Percentiles rank a stretch among this genome's conserved stretches.
Conservation (phyloP, 1,140 invertebrate genomes). For the Rhynchophorus ferrugineus region DNA sequence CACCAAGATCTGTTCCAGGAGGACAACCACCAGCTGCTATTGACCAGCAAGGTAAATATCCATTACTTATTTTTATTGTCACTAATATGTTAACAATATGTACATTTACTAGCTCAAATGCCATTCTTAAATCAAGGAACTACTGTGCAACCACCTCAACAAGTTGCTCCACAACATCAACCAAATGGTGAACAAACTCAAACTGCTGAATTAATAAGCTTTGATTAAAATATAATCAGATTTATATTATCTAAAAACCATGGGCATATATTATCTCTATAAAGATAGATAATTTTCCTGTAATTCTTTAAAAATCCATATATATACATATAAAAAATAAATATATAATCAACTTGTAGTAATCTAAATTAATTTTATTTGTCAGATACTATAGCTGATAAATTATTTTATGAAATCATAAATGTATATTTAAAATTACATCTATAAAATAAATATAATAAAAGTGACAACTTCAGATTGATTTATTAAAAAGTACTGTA, state of each 20-base stretch:
- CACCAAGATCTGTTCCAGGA: neutral
- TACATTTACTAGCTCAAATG: neutral
- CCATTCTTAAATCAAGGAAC: slow-evolving; percentile 10
- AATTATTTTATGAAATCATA: too few relatives aligned
- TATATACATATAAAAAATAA: neutral
- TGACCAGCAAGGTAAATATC: slow-evolving; percentile 1
- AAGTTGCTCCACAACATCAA: slow-evolving; percentile 22
- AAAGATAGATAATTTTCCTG: neutral
- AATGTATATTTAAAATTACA: too few relatives aligned
- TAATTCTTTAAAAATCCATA: slow-evolving; percentile 13
- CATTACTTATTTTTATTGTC: neutral
- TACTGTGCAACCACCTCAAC: slow-evolving; percentile 19
- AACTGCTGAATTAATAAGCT: slow-evolving; percentile 64
- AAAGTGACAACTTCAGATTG: too few relatives aligned
- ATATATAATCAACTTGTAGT: neutral
- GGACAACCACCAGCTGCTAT: neutral
- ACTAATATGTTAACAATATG: neutral
- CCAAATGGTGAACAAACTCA: slow-evolving; percentile 39
- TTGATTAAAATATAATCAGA: slow-evolving; percentile 62
- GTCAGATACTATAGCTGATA: too few relatives aligned
- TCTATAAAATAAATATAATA: too few relatives aligned
- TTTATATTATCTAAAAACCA: too few relatives aligned
- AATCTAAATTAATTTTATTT: too few relatives aligned
- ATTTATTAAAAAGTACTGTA: too few relatives aligned
- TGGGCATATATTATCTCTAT: too few relatives aligned